Conservation (phyloP, 2,113 vertebrate genomes). For the Sminthopsis crassicaudata region DNA sequence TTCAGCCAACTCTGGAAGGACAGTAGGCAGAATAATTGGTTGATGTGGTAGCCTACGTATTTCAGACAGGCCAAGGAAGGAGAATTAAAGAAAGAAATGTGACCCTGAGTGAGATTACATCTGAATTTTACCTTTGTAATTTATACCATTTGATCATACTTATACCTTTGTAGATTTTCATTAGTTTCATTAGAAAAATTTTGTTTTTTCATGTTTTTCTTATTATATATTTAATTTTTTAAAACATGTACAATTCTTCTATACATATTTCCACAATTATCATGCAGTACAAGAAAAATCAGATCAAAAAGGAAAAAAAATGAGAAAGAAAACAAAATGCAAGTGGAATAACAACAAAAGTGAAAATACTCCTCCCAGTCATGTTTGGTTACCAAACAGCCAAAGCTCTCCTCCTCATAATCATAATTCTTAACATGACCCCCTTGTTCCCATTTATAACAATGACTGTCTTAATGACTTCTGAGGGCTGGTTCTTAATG, state of each 20-base stretch:
- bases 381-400: no score
- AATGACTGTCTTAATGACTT: background rate
- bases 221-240: no score
- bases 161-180: slow-evolving; percentile 13
- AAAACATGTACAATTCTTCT: no score
- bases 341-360: no score
- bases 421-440: background rate
- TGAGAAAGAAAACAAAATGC: no score
- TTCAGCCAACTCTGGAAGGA: slow-evolving; percentile 44
- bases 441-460: background rate
- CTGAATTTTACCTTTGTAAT: slow-evolving; percentile 19
- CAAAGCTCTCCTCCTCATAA: no score
- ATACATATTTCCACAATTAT: no score
- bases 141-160: background rate
- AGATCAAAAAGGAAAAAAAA: no score
- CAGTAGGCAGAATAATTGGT: slow-evolving; percentile 39
- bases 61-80: background rate
- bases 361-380: no score
- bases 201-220: no score
- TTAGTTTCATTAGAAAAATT: background rate
- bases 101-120: background rate
- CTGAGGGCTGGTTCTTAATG: background rate
- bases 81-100: background rate
- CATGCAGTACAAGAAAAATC: no score
- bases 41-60: slow-evolving; percentile 15